A percentile compares a stretch with the other conserved stretches of the same genome.
Conservation (phyloP, 2,797 vertebrate species). For the Aulostomus chinensis region DNA sequence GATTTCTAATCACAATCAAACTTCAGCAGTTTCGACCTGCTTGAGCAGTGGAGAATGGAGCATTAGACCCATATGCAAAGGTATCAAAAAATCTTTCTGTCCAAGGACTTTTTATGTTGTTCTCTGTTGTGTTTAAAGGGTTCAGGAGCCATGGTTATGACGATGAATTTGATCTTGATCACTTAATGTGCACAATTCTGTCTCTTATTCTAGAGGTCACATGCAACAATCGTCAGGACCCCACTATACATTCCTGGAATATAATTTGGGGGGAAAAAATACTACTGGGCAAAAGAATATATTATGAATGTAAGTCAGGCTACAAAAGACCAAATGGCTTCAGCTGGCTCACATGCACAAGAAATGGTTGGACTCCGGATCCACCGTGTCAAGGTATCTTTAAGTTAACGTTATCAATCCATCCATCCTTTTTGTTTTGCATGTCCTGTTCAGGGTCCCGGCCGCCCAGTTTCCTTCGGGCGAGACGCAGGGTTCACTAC, state of each 20-base stretch:
- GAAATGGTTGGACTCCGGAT: constrained; percentile 55
- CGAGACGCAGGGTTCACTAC: no score
- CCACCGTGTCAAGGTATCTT: constrained; percentile 51
- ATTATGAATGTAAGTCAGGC: fast-evolving
- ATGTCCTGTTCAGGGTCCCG: no score
- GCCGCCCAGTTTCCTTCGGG: no score
- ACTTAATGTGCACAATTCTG: not conserved
- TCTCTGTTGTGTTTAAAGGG: no score
- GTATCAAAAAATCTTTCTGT: constrained; percentile 37
- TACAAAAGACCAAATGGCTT: fast-evolving
- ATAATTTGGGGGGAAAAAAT: fast-evolving
- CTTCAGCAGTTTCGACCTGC: not conserved
- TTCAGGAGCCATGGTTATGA: not conserved
- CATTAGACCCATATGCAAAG: constrained; percentile 13
- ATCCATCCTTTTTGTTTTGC: no score
- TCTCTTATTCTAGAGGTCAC: constrained; percentile 47
- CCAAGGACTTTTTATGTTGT: not conserved
- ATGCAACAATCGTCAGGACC: not conserved
- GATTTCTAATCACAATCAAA: fast-evolving
- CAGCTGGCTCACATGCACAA: constrained; percentile 11
- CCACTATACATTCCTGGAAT: fast-evolving
- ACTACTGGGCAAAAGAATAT: fast-evolving
- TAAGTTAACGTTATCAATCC: no score
- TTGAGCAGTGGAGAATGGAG: constrained; percentile 20
- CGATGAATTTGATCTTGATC: not conserved